Base-by-base conservation (phyloP, 2,113 vertebrate species). In the Synodontis membranacea region DNA sequence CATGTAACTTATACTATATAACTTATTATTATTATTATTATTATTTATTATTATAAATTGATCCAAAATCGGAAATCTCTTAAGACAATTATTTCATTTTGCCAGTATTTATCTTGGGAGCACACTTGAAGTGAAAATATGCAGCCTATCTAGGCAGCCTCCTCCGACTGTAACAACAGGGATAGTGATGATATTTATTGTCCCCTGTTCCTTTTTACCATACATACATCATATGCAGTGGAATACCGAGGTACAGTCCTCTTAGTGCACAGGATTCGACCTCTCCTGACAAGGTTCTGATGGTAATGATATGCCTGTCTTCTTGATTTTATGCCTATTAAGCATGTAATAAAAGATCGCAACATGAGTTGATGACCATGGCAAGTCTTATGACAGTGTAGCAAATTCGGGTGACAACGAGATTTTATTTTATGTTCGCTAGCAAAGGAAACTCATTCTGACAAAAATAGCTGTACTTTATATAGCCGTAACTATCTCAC, bases 371-470 rank as follows among this genome's bases (percentile, higher is more conserved):
- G 37, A 86, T 66, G 42, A 52, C 58, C 76, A 50, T 86, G 76
- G 64, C 75, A 68, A 42, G 60, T 54, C 60, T 86, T 15, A 28
- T 44, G 23, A 54, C 54, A 88, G 66, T 80, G 86, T 60, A 42
- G 82, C 48, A 78, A 91, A 91, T 90, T 84, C 19, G 72, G 58
- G 48, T 75, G 90, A 89, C 89, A 86, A 23, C 79, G 70, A 14
- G 17, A 74, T 54, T 79, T 80, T 58, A 54, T 83, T 88, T 76
- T 66, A 44, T 86, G 76, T 54, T 42, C 39, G 25, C 21, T 25
- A 81, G 34, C 44, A 10, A 39, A 8, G 6, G n/a, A 42, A 68
- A 79, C 52, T 81, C 11, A 17, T 70, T 60, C 52, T 74, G 66
- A 64, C 17, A 81, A 80, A 52, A 37, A 56, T 70, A 25, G 21